These are phyloP conservation scores for Rhimphoctona megacephalus DNA, from an alignment of 2,888 invertebrate species.

Conservation along the genomic window DNA sequence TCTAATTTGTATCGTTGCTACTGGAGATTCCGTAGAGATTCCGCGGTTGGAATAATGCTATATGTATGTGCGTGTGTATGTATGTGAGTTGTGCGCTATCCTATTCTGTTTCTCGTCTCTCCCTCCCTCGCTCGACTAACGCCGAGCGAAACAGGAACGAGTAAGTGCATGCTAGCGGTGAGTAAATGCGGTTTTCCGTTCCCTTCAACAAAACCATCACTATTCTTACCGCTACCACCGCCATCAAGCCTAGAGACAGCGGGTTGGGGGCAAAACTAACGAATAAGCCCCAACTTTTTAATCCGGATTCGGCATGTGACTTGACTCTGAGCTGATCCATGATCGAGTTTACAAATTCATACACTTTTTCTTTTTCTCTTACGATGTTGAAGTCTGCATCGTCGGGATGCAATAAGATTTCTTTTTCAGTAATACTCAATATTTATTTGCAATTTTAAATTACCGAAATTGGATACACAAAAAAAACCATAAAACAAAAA, in stretches of 20 bases:
- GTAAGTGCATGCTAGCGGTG: conserved; percentile 60
- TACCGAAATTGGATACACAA: neutral
- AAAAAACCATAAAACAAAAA: neutral
- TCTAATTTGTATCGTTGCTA: conserved; percentile 51
- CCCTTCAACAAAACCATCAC: conserved; percentile 23
- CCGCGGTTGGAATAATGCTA: conserved; percentile 46
- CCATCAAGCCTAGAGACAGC: conserved; percentile 1
- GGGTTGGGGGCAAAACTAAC: neutral
- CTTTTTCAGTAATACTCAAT: neutral
- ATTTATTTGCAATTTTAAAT: neutral
- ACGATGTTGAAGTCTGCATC: neutral
- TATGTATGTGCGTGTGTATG: neutral
- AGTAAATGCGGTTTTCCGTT: conserved; percentile 66
- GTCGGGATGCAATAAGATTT: neutral
- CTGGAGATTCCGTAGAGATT: conserved; percentile 53
- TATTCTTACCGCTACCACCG: conserved; percentile 15
- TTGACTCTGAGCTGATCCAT: conserved; percentile 67
- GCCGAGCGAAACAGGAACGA: conserved; percentile 47
- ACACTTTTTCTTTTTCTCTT: neutral
- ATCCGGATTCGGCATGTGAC: conserved; percentile 57
- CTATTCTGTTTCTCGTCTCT: neutral
- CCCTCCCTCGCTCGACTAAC: neutral
- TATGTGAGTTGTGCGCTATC: neutral
- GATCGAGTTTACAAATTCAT: conserved; percentile 67
- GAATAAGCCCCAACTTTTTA: conserved; percentile 56